Conservation (phyloP, 2,113 vertebrate species). For the Ptilonorhynchus violaceus region DNA sequence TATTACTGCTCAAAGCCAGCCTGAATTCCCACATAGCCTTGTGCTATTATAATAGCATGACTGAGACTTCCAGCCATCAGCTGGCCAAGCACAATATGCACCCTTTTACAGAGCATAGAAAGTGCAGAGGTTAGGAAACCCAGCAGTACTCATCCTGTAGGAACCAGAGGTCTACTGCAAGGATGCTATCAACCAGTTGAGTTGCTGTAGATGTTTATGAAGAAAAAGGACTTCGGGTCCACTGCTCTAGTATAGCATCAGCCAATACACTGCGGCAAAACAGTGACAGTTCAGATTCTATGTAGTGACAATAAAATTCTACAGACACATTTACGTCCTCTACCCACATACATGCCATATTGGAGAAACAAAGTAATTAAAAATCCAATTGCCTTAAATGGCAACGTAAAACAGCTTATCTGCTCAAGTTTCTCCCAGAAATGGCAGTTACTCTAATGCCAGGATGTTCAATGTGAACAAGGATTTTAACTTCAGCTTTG, state of each 20-base stretch:
- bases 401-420: background rate
- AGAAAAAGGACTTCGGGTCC: background rate
- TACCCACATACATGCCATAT: background rate
- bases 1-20: background rate
- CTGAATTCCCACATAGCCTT: background rate
- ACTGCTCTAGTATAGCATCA: background rate
- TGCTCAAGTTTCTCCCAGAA: background rate
- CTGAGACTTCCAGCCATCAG: background rate
- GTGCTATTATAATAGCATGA: accelerated
- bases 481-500: background rate
- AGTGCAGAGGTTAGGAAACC: background rate
- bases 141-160: background rate
- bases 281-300: background rate
- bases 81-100: background rate
- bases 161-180: background rate
- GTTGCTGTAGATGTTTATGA: background rate
- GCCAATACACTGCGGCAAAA: background rate
- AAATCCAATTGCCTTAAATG: background rate
- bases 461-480: background rate
- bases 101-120: background rate
- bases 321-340: background rate
- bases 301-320: background rate
- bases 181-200: background rate
- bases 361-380: background rate
- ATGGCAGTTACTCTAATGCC: background rate